phyloP scores from a whole-genome alignment of 2,888 invertebrate genomes.

The Agrotis exclamationis region DNA sequence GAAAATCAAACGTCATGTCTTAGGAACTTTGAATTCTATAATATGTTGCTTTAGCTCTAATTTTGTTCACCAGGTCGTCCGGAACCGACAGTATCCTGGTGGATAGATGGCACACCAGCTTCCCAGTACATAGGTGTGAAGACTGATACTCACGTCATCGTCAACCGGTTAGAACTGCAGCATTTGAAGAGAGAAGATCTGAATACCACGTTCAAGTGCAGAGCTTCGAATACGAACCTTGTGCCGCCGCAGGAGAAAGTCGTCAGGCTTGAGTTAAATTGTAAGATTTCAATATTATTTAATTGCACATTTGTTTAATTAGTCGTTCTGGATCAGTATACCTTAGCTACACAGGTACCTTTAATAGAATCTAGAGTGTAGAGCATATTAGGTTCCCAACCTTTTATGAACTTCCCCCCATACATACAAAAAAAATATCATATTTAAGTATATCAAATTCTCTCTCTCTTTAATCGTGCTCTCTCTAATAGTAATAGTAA shows the following conservation, averaged over 20 bases:
- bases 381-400: too few species aligned
- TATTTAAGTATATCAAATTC: too few species aligned
- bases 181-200: conserved; percentile 94
- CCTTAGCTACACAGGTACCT: too few species aligned
- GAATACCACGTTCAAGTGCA: conserved; percentile 96
- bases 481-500: too few species aligned
- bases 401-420: too few species aligned
- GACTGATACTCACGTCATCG: conserved; percentile 94
- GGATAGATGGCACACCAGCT: conserved; percentile 93
- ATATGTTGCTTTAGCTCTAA: neutral
- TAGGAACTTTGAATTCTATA: neutral
- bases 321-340: neutral
- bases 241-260: conserved; percentile 95
- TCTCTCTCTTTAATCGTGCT: too few species aligned
- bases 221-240: conserved; percentile 96
- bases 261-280: conserved; percentile 95
- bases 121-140: conserved; percentile 93
- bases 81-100: conserved; percentile 95
- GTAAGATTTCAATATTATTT: conserved; percentile 89
- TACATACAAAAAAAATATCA: too few species aligned
- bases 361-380: too few species aligned
- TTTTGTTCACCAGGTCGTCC: conserved; percentile 93
- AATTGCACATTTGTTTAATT: neutral
- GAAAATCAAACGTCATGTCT: too few species aligned
- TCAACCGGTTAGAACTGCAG: conserved; percentile 94